Conservation (phyloP, 2,888 invertebrate species). For the Thysanoteuthis rhombus region DNA sequence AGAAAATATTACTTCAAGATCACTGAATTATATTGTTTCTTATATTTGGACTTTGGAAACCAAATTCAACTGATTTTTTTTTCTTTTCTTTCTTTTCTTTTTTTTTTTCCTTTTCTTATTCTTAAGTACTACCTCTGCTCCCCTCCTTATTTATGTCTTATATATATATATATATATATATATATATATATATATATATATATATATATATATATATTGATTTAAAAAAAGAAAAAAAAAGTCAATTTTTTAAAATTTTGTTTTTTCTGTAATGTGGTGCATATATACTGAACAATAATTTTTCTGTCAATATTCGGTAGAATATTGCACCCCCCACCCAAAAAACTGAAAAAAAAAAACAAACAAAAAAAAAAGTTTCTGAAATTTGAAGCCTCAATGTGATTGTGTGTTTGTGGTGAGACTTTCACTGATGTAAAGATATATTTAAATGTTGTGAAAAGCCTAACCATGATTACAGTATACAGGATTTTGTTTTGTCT, state of each 20-base stretch:
- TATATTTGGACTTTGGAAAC: neutral
- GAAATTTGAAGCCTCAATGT: neutral
- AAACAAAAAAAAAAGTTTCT: neutral
- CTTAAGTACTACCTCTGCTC: neutral
- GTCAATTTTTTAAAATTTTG: neutral
- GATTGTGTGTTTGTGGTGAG: neutral
- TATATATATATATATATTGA: too few relatives aligned
- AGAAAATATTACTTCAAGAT: neutral
- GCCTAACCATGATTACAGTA: neutral
- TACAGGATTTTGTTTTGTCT: neutral
- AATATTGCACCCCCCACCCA: neutral
- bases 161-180: too few relatives aligned
- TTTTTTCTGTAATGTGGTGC: neutral
- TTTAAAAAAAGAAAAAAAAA: too few relatives aligned
- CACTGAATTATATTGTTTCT: too few relatives aligned
- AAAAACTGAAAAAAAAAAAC: too few relatives aligned
- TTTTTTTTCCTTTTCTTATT: neutral
- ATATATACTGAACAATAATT: neutral
- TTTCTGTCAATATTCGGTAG: neutral
- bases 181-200: too few relatives aligned
- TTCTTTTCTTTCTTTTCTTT: neutral
- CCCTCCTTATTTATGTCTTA: neutral
- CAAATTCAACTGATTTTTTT: neutral
- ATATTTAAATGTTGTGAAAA: neutral
- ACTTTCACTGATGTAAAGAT: neutral